Conservation (phyloP, 1,140 invertebrate genomes). For the Drosophila micromelanica region DNA sequence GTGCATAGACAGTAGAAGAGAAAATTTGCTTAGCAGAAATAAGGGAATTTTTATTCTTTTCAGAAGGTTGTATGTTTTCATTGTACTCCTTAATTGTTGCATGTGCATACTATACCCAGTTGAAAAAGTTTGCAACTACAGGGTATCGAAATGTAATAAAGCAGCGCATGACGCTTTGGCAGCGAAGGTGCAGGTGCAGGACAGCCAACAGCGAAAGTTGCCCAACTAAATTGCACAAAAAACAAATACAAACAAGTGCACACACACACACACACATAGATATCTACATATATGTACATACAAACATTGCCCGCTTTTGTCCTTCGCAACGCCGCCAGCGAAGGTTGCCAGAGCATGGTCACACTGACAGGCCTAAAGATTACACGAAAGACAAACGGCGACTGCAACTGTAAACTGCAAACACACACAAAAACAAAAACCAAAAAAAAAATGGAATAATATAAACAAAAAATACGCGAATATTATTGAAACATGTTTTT, state of each 20-base stretch:
- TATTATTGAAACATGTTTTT: constrained; percentile 35
- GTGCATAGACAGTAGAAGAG: too few relatives aligned
- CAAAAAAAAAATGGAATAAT: too few relatives aligned
- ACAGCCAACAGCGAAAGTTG: constrained; percentile 42
- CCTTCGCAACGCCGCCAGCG: constrained; percentile 38
- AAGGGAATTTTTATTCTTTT: too few relatives aligned
- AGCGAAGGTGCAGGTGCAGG: constrained; percentile 13
- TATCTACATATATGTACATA: not conserved
- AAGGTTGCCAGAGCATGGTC: constrained; percentile 47
- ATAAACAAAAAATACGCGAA: constrained; percentile 8
- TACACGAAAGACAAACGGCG: constrained; percentile 22
- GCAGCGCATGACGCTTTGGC: constrained; percentile 13
- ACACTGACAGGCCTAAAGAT: constrained; percentile 20
- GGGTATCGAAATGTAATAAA: constrained; percentile 23
- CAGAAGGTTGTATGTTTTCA: too few relatives aligned
- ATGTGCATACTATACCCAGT: not conserved
- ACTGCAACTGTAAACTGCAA: constrained; percentile 13
- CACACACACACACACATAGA: not conserved
- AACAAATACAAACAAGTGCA: constrained; percentile 8
- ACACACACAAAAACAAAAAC: constrained; percentile 1
- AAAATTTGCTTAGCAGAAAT: too few relatives aligned
- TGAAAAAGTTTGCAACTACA: not conserved
- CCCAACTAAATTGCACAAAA: constrained; percentile 18
- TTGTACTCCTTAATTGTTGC: too few relatives aligned
- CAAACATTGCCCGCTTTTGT: constrained; percentile 29